These are phyloP conservation scores for Drosophila tristis DNA, from an alignment of 1,140 invertebrate species.

Conservation along the genomic window DNA sequence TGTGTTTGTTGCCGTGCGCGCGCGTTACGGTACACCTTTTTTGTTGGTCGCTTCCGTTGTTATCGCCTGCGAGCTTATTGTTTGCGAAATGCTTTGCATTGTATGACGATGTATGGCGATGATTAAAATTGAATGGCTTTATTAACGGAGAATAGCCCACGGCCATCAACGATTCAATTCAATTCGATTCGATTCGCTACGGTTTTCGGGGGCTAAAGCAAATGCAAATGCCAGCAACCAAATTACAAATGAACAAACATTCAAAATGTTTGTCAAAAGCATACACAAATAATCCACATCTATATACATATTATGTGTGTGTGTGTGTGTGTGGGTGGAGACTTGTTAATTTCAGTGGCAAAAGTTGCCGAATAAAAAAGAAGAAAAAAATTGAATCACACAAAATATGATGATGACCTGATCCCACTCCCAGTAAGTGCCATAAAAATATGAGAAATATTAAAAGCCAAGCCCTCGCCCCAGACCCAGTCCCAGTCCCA, in stretches of 20 bases:
- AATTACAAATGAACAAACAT: constrained; percentile 71
- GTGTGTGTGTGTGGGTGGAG: constrained; percentile 25
- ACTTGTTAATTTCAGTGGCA: constrained; percentile 78
- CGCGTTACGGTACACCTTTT: too few relatives aligned
- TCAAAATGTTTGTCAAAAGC: constrained; percentile 59
- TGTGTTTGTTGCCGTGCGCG: too few relatives aligned
- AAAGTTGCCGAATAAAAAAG: constrained; percentile 52
- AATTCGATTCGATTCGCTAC: constrained; percentile 62
- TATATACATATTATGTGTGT: constrained; percentile 10
- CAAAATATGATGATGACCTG: constrained; percentile 70
- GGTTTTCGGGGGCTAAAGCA: constrained; percentile 33
- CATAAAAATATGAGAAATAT: constrained; percentile 82
- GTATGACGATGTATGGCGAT: constrained; percentile 38
- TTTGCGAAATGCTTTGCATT: constrained; percentile 37
- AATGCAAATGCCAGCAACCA: constrained; percentile 54
- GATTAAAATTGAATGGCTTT: constrained; percentile 76
- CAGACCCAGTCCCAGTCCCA: too few relatives aligned
- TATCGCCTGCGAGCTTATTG: constrained; percentile 13
- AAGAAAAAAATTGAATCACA: constrained; percentile 51
- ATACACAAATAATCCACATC: constrained; percentile 32
- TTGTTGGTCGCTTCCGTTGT: constrained; percentile 2
- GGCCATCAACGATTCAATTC: constrained; percentile 72
- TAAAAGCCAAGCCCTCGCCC: constrained; percentile 52
- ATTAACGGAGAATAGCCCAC: constrained; percentile 67
- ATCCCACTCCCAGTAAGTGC: constrained; percentile 32